Base-by-base conservation (phyloP, 2,888 invertebrate genomes). In the Portevinia maculata region DNA sequence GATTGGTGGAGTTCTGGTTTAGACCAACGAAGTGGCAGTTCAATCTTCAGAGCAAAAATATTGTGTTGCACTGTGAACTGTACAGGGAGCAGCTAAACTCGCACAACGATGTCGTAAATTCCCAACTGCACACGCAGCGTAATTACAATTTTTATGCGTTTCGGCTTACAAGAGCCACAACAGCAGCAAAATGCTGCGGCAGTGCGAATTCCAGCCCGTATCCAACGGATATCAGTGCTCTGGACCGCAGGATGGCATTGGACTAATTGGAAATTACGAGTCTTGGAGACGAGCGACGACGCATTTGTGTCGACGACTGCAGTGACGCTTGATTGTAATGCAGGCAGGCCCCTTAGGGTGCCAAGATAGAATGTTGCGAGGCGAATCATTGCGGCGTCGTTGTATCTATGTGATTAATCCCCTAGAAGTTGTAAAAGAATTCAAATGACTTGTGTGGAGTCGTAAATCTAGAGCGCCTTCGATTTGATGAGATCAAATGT, bases 191-290 rank as follows among this genome's bases (percentile, higher is more conserved):
- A 11, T 34, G 15, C 3, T 9, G 21, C 57, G 74, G 30, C 52
- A 44, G 76, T 70, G 76, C 71, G 71, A 76, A 71, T 39, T 41
- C 60, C 50, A 21, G 46, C 55, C 15, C 32, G 21, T 9, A n/a
- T 52, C 15, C 34, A 55, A 53, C 44, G 53, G 60, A 69, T 59
- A 44, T 44, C 53, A 28, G 48, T 15, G 32, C 37, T 41, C 24
- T 50, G 76, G 76, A 78, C 78, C 78, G 37, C 79, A 71, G 75
- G 60, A 81, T 84, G 78, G 83, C 84, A 84, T 84, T 79, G 73
- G 70, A 79, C 84, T 84, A 84, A 84, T 84, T 84, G 84, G 83
- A 84, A 84, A 79, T 78, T 76, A 71, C 75, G 83, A 83, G 67
- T 73, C 5, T 5, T 37, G 60, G 65, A 76, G 65, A 76, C 44